Percentiles rank a stretch among this genome's conserved stretches.
These are phyloP conservation scores for Cremastinae sp. DNA, from an alignment of 2,888 invertebrate species.

Conservation along the genomic window DNA sequence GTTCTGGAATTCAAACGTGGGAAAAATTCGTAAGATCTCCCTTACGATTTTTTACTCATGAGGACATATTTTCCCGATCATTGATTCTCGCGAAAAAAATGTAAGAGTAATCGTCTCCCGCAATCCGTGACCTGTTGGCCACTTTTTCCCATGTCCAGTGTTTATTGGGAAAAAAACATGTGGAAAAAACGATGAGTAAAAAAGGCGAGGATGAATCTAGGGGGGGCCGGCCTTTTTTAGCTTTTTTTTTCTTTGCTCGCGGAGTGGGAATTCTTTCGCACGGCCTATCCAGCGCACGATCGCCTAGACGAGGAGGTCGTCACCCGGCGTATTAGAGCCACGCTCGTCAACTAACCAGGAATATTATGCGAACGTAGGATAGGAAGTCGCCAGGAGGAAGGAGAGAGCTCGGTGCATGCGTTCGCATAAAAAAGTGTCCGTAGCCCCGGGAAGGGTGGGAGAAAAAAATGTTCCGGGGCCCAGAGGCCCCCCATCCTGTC, in stretches of 20 bases:
- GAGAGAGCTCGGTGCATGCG: constrained; percentile 58
- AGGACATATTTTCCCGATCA: constrained; percentile 33
- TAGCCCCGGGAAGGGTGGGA: constrained; percentile 60
- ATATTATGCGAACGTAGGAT: constrained; percentile 16
- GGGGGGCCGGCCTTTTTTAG: constrained; percentile 61
- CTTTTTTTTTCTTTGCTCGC: constrained; percentile 67
- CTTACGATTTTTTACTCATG: neutral
- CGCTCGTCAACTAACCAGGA: constrained; percentile 28
- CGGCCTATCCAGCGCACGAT: constrained; percentile 66
- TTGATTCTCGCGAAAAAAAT: constrained; percentile 44
- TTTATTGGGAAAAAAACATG: constrained; percentile 75
- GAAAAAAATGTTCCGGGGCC: constrained; percentile 56
- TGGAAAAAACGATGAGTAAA: constrained; percentile 32
- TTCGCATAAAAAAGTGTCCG: constrained; percentile 65
- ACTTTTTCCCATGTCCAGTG: constrained; percentile 79
- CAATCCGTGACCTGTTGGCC: constrained; percentile 61
- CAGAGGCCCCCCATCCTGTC: constrained; percentile 39
- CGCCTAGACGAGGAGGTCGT: constrained; percentile 57
- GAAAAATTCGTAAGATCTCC: constrained; percentile 23
- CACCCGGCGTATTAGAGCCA: constrained; percentile 55
- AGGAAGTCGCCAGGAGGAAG: constrained; percentile 18
- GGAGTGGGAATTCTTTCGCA: constrained; percentile 73
- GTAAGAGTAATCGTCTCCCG: constrained; percentile 24
- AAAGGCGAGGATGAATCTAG: constrained; percentile 42
- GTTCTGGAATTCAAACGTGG: constrained; percentile 16